phyloP scores from a whole-genome alignment of 2,797 vertebrate genomes.

The Gouania willdenowi region DNA sequence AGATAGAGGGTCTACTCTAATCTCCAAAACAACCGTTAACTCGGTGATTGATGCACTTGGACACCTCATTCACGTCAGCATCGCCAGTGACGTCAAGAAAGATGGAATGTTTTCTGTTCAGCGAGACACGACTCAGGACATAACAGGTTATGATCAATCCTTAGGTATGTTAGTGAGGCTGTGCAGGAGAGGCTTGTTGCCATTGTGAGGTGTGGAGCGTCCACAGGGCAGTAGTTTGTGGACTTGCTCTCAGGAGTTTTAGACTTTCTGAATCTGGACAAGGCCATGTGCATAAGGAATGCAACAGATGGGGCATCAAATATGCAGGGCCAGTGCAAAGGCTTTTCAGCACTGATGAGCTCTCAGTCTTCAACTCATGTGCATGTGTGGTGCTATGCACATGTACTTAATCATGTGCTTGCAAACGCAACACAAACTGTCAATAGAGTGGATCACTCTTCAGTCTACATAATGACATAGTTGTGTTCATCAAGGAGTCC shows the following conservation, averaged over 20 bases:
- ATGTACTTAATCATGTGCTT: neutral
- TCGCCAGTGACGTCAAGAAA: neutral
- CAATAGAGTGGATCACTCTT: neutral
- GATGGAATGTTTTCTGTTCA: neutral
- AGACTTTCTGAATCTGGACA: neutral
- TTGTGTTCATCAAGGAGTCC: neutral
- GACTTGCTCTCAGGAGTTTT: neutral
- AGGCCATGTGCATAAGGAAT: neutral
- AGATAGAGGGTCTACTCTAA: neutral
- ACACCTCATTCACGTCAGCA: neutral
- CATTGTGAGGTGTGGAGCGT: neutral
- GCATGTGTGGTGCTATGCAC: neutral
- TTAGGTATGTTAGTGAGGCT: neutral
- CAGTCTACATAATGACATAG: neutral
- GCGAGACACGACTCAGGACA: neutral
- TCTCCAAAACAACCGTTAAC: neutral
- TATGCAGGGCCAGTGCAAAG: neutral
- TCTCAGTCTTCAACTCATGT: neutral
- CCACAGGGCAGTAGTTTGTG: constrained; percentile 4
- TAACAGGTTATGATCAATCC: neutral
- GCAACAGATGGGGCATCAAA: constrained; percentile 2
- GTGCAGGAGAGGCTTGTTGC: constrained; percentile 2
- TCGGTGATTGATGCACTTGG: neutral
- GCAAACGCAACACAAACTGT: neutral
- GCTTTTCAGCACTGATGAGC: neutral